phyloP scores from a whole-genome alignment of 2,113 vertebrate genomes.

The Triplophysa siluroides region DNA sequence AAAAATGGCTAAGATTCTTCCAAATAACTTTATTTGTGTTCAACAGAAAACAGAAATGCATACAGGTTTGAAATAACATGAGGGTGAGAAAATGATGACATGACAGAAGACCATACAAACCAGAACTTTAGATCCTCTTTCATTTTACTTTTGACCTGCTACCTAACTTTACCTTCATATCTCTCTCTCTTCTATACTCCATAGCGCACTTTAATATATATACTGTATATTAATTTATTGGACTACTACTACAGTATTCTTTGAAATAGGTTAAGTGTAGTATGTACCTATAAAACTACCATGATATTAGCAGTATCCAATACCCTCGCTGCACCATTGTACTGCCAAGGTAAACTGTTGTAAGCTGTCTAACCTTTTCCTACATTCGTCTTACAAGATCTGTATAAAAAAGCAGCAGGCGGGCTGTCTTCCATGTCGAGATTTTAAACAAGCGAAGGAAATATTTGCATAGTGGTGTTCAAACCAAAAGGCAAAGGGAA shows the following conservation, averaged over 20 bases:
- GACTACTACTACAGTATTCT: no score
- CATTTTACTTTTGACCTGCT: background rate
- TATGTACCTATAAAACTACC: background rate
- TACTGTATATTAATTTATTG: background rate
- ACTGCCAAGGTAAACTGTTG: background rate
- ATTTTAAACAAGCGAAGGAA: background rate
- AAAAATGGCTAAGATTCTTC: no score
- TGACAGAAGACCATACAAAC: background rate
- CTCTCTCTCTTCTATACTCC: no score
- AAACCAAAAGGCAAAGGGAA: slow-evolving; percentile 14
- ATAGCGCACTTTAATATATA: no score
- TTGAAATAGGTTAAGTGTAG: no score
- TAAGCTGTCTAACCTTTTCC: background rate
- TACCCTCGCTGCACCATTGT: background rate
- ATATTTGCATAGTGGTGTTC: slow-evolving; percentile 5
- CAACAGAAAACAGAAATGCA: no score
- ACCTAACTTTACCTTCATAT: no score
- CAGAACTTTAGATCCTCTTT: background rate
- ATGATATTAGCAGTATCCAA: background rate
- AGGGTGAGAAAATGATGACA: no score
- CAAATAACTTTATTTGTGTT: no score
- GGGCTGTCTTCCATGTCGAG: background rate
- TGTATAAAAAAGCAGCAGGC: background rate
- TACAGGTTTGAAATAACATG: no score
- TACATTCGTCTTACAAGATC: background rate